Evolutionary conservation across 2,797 vertebrate genomes (phyloP).

Genomic region (Pagetopsis macropterus): DNA sequence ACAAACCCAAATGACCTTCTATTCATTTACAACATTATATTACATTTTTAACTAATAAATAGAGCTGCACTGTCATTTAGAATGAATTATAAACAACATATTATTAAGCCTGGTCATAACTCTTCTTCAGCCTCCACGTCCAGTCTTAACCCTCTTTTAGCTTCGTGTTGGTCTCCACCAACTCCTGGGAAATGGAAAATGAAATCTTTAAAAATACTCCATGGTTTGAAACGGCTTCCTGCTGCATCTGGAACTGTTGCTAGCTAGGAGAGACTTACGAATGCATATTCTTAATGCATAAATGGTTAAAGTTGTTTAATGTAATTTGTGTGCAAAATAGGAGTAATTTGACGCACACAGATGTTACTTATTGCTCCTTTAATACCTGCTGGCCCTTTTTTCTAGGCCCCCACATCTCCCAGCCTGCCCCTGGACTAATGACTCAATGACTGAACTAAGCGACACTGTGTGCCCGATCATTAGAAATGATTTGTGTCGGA

Average conservation of each 20-base stretch:
- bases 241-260: too few relatives aligned
- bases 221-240: too few relatives aligned
- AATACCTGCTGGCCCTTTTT: rapidly evolving
- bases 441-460: constrained; percentile 36
- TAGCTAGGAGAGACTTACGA: too few relatives aligned
- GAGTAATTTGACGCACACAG: neutral
- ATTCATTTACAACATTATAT: neutral
- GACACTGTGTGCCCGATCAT: neutral
- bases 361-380: neutral
- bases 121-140: too few relatives aligned
- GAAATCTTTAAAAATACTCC: too few relatives aligned
- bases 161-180: too few relatives aligned
- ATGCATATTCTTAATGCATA: neutral
- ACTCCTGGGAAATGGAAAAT: too few relatives aligned
- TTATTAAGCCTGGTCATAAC: too few relatives aligned
- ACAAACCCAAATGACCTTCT: too few relatives aligned
- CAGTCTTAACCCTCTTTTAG: too few relatives aligned
- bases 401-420: neutral
- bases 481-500: neutral
- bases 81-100: too few relatives aligned
- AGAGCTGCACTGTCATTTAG: neutral
- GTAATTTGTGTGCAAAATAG: too few relatives aligned
- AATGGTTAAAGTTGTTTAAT: neutral
- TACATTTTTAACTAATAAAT: neutral
- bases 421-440: neutral